phyloP scores from a whole-genome alignment of 2,797 vertebrate species.

The Rhinella marina region DNA sequence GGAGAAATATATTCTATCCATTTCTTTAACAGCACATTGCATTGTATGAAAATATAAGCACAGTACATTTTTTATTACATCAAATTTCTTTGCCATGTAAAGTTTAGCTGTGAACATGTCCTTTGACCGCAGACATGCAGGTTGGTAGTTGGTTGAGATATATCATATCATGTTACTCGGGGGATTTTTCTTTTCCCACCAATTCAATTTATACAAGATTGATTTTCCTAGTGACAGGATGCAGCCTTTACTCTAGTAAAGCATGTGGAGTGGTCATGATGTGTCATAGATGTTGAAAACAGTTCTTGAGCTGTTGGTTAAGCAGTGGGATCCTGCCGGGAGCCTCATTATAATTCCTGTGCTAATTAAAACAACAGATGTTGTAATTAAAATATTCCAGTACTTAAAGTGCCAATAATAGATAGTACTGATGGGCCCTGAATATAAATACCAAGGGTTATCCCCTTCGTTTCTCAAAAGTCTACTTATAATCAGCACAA shows the following conservation, averaged over 20 bases:
- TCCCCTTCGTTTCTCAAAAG: background rate
- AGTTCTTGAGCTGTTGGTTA: slow-evolving; percentile 61
- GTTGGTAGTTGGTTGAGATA: slow-evolving; percentile 14
- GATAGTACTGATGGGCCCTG: slow-evolving; percentile 63
- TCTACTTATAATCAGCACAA: background rate
- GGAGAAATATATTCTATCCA: background rate
- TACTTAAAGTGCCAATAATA: slow-evolving; percentile 69
- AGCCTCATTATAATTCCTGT: slow-evolving; percentile 70
- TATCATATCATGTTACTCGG: background rate
- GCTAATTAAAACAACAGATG: slow-evolving; percentile 74
- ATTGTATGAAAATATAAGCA: background rate
- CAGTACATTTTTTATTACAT: background rate
- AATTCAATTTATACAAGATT: slow-evolving; percentile 70
- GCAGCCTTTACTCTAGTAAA: slow-evolving; percentile 29
- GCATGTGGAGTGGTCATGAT: slow-evolving; percentile 50
- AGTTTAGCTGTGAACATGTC: background rate
- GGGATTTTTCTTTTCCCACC: slow-evolving; percentile 39
- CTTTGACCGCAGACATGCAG: slow-evolving; percentile 8
- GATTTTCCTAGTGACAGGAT: slow-evolving; percentile 64
- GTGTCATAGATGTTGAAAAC: slow-evolving; percentile 60
- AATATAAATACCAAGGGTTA: slow-evolving; percentile 42
- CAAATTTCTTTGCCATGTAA: slow-evolving; percentile 19
- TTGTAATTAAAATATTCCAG: slow-evolving; percentile 71
- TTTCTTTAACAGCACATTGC: background rate
- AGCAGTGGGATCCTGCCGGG: slow-evolving; percentile 64